Conservation (phyloP, 1,140 invertebrate genomes). For the Orius laevigatus region DNA sequence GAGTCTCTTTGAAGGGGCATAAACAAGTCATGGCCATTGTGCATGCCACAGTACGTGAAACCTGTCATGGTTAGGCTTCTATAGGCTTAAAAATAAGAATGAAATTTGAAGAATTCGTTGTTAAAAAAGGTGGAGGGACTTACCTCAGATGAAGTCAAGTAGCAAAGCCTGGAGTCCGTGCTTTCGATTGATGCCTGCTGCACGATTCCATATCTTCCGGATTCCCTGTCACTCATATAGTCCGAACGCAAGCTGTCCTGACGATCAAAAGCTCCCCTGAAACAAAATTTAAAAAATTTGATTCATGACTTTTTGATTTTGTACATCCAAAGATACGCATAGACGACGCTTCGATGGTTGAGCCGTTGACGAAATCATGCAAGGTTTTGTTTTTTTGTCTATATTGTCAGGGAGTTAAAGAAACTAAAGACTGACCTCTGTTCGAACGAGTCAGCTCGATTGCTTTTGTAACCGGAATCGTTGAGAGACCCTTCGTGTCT, state of each 20-base stretch:
- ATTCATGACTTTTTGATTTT: neutral
- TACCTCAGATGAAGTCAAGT: constrained; percentile 89
- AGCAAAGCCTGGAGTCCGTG: constrained; percentile 80
- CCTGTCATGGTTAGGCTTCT: too few relatives aligned
- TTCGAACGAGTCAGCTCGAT: constrained; percentile 67
- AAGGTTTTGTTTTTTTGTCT: neutral
- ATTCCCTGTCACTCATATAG: constrained; percentile 75
- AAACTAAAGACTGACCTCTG: constrained; percentile 40
- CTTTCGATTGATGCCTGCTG: constrained; percentile 86
- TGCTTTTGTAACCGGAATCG: constrained; percentile 71
- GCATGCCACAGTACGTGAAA: too few relatives aligned
- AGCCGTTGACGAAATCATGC: neutral
- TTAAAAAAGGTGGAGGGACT: constrained; percentile 28
- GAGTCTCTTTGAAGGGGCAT: too few relatives aligned
- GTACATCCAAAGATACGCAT: neutral
- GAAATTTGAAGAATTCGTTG: too few relatives aligned
- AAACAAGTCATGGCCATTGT: too few relatives aligned
- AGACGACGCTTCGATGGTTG: neutral
- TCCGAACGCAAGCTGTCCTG: constrained; percentile 77
- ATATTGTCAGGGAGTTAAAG: too few relatives aligned
- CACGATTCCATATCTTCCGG: constrained; percentile 68
- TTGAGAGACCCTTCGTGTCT: constrained; percentile 64
- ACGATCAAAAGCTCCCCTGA: constrained; percentile 66
- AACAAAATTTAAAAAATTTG: constrained; percentile 23
- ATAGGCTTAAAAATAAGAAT: too few relatives aligned